These are phyloP conservation scores for Coelogynopora nodosa DNA, from an alignment of 2,888 invertebrate genomes.

Conservation along the genomic window DNA sequence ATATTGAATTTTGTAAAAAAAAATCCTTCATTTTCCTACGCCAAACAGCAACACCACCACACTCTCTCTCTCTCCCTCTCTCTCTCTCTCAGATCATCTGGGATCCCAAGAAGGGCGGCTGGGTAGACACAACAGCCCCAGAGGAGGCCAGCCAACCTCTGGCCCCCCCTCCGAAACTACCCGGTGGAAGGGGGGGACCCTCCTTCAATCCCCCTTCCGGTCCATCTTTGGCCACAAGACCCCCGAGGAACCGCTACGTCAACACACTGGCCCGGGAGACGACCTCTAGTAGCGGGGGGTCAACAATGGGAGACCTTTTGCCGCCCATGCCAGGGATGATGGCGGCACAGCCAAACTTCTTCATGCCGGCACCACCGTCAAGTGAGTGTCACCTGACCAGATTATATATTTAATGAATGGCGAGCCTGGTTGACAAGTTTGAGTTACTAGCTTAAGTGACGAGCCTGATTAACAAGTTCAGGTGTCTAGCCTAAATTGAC, in stretches of 20 bases:
- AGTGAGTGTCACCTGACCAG: no score
- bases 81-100: neutral
- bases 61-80: no score
- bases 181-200: neutral
- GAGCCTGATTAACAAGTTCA: no score
- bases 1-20: no score
- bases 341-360: no score
- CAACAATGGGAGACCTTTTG: neutral
- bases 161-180: neutral
- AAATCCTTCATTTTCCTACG: no score
- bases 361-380: no score
- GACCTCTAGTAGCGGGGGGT: neutral
- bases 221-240: neutral
- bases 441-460: no score
- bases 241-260: neutral
- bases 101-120: neutral
- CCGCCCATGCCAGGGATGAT: neutral
- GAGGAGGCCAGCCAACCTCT: neutral
- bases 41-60: no score
- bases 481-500: no score
- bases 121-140: neutral
- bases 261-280: neutral
- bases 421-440: no score
- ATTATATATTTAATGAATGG: no score
- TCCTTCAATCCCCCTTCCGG: neutral